Evolutionary conservation across 2,888 invertebrate genomes (phyloP), one percentile per base, ranked within the genome.

Genomic region (Calliphora vomitoria): DNA sequence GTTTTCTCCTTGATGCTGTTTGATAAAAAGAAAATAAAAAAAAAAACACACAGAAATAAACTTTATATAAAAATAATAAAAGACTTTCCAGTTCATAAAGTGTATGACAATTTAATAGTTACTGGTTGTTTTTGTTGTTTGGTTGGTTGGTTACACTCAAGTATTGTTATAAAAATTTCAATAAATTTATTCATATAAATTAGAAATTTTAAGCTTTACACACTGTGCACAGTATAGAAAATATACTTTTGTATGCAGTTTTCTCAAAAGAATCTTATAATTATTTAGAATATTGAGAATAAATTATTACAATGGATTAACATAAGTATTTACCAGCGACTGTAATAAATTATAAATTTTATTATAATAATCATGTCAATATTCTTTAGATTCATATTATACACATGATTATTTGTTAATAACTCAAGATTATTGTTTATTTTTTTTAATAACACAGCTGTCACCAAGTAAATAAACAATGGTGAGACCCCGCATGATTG

Each of bases 41-140:
- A 68, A 71, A 71, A 18, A 15, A 44, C 31, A 31, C 4, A 5
- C 4, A 5, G 4, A 35, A 4, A 35, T 35, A 35, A 58, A 62
- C 10, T 41, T 35, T 15, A 60, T 35, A 60, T 15, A 66, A 41
- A 41, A 47, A 66, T 11, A 68, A 68, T 44, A 25, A 69, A 69
- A 25, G 50, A 75, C 58, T 50, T 82, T 55, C 11, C 71, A 78
- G 83, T 64, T 71, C 76, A 76, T 71, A 78, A 83, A 71, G 41
- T 83, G 64, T 71, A 11, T 64, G 64, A 78, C 69, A 71, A 64
- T 69, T 76, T 71, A 71, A 78, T 76, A 69, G 53, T 53, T n/a
- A 31, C 53, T 20, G 5, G 78, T 55, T 18, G 13, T 47, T 13
- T 5, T 20, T 55, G 25, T 66, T 38, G 38, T 1, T 38, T 64